These are phyloP conservation scores for Nomada fucata DNA, from an alignment of 2,888 invertebrate genomes.

Conservation along the genomic window DNA sequence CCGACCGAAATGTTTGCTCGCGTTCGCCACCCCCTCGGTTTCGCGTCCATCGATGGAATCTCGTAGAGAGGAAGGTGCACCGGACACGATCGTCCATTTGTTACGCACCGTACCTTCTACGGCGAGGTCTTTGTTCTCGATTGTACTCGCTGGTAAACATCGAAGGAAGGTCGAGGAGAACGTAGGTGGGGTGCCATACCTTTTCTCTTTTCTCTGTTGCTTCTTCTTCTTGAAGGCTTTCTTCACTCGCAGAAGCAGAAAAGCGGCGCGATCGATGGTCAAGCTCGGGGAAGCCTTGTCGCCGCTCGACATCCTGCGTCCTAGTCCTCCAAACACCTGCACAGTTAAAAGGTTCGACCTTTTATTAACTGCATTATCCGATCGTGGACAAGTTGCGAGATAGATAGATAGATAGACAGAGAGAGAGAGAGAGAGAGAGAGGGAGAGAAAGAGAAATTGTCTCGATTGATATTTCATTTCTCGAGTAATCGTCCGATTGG, in stretches of 20 bases:
- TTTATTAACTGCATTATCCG: background rate
- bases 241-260: slow-evolving; percentile 93
- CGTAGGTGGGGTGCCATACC: slow-evolving; percentile 86
- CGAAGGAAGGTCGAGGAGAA: background rate
- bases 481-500: no score
- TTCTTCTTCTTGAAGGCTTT: slow-evolving; percentile 96
- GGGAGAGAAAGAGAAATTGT: background rate
- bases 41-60: background rate
- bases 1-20: background rate
- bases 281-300: slow-evolving; percentile 87
- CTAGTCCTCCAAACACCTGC: slow-evolving; percentile 77
- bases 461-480: background rate
- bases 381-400: background rate
- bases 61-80: no score
- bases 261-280: slow-evolving; percentile 95
- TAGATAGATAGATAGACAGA: background rate
- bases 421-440: background rate
- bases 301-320: slow-evolving; percentile 82
- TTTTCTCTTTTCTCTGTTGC: slow-evolving; percentile 93
- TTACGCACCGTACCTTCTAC: background rate
- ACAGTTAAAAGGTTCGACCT: slow-evolving; percentile 1
- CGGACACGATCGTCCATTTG: slow-evolving; percentile 5
- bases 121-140: background rate
- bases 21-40: background rate
- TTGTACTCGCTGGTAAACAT: background rate